These are phyloP conservation scores for Kryptolebias marmoratus DNA, from an alignment of 2,113 vertebrate species.

Conservation along the genomic window DNA sequence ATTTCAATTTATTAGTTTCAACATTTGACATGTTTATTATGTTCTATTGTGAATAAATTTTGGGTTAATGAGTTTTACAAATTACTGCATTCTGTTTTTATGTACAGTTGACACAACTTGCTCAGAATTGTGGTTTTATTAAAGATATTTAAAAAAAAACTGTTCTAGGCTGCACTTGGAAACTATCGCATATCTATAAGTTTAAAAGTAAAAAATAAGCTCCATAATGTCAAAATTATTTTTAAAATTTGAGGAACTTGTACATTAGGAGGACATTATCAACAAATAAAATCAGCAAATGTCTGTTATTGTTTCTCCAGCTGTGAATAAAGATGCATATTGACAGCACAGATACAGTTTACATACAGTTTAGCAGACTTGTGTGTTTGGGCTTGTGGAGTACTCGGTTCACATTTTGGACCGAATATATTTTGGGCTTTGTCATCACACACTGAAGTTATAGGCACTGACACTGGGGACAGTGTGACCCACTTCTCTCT, in stretches of 20 bases:
- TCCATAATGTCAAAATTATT: background rate
- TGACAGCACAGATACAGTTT: conserved; percentile 1
- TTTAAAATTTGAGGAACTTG: background rate
- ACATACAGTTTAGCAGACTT: conserved; percentile 36
- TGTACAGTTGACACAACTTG: too few relatives aligned
- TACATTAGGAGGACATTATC: conserved; percentile 11
- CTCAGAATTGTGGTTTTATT: too few relatives aligned
- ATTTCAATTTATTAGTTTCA: too few relatives aligned
- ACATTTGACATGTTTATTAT: too few relatives aligned
- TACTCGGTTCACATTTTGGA: background rate
- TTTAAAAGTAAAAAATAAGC: too few relatives aligned
- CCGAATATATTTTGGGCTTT: conserved; percentile 26
- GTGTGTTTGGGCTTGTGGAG: conserved; percentile 61
- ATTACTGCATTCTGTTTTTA: too few relatives aligned
- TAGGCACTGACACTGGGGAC: conserved; percentile 77
- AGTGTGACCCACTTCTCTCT: conserved; percentile 78
- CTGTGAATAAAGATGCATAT: conserved; percentile 10
- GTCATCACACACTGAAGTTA: conserved; percentile 71
- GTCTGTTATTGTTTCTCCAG: background rate
- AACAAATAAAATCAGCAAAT: conserved; percentile 6
- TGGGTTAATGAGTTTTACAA: too few relatives aligned
- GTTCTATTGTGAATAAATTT: too few relatives aligned
- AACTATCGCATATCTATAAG: too few relatives aligned
- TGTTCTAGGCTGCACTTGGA: too few relatives aligned
- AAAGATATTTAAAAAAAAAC: too few relatives aligned